Evolutionary conservation across 1,140 invertebrate species (phyloP).

Genomic region (Himalopsyche phryganea): DNA sequence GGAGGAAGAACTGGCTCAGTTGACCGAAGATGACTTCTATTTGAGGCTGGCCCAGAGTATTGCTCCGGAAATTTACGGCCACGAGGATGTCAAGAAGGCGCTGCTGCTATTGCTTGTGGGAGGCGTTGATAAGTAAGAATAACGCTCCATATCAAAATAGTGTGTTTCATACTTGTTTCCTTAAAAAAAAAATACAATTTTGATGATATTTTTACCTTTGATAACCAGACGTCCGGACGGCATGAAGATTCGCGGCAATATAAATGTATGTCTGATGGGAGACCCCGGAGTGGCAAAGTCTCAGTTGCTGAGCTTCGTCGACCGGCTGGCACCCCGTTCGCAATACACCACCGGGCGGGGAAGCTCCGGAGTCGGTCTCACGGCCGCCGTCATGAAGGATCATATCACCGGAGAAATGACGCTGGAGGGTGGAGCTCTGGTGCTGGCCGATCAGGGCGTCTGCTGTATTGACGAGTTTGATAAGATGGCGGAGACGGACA

Average conservation of each 20-base stretch:
- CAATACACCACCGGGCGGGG: conserved; percentile 97
- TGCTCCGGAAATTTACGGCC: conserved; percentile 98
- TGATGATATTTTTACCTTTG: too few relatives aligned
- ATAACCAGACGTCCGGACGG: conserved; percentile 29
- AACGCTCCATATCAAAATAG: too few relatives aligned
- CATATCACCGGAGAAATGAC: conserved; percentile 96
- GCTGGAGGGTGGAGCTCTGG: conserved; percentile 96
- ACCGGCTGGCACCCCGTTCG: conserved; percentile 86
- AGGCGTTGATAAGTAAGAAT: conserved; percentile 78
- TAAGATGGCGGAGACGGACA: conserved; percentile 96
- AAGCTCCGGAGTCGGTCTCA: conserved; percentile 96
- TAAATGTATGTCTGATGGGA: conserved; percentile 99
- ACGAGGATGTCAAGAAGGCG: conserved; percentile 98
- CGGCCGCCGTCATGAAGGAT: conserved; percentile 97
- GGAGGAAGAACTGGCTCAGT: conserved; percentile 71
- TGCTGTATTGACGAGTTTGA: conserved; percentile 99
- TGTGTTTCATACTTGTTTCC: too few relatives aligned
- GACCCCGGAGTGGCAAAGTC: conserved; percentile 99
- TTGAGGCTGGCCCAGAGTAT: conserved; percentile 87
- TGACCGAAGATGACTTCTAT: conserved; percentile 88
- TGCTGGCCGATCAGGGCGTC: conserved; percentile 94
- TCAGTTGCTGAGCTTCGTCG: conserved; percentile 93
- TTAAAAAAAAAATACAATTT: too few relatives aligned
- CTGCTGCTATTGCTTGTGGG: conserved; percentile 91
- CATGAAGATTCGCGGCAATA: conserved; percentile 86